Percentiles rank a stretch among this genome's conserved stretches.
phyloP scores from a whole-genome alignment of 1,140 invertebrate genomes.

The Drosophila nigrodunni region DNA sequence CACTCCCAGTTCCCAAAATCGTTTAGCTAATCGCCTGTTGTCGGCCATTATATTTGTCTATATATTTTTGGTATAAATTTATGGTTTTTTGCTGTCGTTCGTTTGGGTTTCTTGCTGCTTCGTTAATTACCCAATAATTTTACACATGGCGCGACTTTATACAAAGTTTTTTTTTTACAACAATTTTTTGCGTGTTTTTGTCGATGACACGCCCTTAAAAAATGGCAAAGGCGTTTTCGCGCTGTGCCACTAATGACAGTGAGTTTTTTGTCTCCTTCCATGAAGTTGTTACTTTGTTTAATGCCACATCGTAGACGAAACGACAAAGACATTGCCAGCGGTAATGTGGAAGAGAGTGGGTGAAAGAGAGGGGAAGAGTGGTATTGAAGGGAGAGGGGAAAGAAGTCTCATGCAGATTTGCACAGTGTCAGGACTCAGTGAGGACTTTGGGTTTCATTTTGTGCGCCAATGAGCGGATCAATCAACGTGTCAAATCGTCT shows the following conservation, averaged over 20 bases:
- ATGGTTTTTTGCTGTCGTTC: conserved; percentile 46
- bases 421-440: conserved; percentile 33
- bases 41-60: conserved; percentile 25
- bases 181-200: conserved; percentile 51
- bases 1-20: conserved; percentile 42
- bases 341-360: not conserved
- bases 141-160: conserved; percentile 71
- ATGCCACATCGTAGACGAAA: conserved; percentile 55
- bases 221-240: conserved; percentile 50
- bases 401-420: conserved; percentile 53
- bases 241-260: conserved; percentile 54
- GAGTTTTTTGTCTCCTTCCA: conserved; percentile 35
- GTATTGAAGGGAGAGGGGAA: no score
- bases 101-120: conserved; percentile 49
- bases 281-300: conserved; percentile 76
- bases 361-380: not conserved
- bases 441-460: conserved; percentile 65
- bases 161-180: conserved; percentile 54
- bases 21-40: conserved; percentile 41
- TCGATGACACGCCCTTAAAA: conserved; percentile 55
- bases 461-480: conserved; percentile 78
- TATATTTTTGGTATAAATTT: conserved; percentile 40
- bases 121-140: conserved; percentile 76
- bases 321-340: conserved; percentile 30
- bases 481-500: conserved; percentile 79